A percentile compares a stretch with the other conserved stretches of the same genome.
Evolutionary conservation across 2,888 invertebrate species (phyloP).

Genomic region (Drosophila pullipes): DNA sequence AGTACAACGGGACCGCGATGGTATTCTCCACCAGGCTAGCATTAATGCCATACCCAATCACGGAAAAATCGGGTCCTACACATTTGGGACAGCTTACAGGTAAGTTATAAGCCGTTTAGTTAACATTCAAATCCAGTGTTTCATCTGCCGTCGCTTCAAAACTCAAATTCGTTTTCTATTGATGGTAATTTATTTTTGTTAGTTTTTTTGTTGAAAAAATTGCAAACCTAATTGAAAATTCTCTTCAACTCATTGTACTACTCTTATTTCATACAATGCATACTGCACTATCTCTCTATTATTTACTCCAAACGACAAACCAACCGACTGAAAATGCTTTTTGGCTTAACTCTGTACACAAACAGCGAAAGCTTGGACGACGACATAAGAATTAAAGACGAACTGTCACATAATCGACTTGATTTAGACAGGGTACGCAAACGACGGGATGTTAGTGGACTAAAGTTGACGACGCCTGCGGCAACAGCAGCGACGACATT

Average conservation of each 20-base stretch:
- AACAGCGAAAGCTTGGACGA: conserved; percentile 68
- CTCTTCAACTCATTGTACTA: conserved; percentile 68
- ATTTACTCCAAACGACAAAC: conserved; percentile 56
- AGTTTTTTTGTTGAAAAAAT: conserved; percentile 41
- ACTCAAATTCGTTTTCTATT: conserved; percentile 51
- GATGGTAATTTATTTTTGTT: conserved; percentile 49
- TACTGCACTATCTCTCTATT: conserved; percentile 79
- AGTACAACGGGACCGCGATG: conserved; percentile 94
- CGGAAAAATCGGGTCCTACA: conserved; percentile 90
- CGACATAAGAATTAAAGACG: conserved; percentile 60
- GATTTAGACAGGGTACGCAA: conserved; percentile 52
- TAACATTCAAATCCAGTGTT: conserved; percentile 30
- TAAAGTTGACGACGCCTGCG: conserved; percentile 18
- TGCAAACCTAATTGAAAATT: conserved; percentile 48
- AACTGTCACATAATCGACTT: conserved; percentile 76
- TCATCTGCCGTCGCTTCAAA: conserved; percentile 54
- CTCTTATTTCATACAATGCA: conserved; percentile 73
- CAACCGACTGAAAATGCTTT: conserved; percentile 58
- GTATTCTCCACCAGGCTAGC: conserved; percentile 87
- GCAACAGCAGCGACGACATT: conserved; percentile 21
- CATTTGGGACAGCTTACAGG: conserved; percentile 91
- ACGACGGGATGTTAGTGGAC: conserved; percentile 50
- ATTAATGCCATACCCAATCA: conserved; percentile 88
- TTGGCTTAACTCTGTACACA: conserved; percentile 68
- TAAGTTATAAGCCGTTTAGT: conserved; percentile 84